Evolutionary conservation across 2,797 vertebrate genomes (phyloP).

Genomic region (Molothrus ater): DNA sequence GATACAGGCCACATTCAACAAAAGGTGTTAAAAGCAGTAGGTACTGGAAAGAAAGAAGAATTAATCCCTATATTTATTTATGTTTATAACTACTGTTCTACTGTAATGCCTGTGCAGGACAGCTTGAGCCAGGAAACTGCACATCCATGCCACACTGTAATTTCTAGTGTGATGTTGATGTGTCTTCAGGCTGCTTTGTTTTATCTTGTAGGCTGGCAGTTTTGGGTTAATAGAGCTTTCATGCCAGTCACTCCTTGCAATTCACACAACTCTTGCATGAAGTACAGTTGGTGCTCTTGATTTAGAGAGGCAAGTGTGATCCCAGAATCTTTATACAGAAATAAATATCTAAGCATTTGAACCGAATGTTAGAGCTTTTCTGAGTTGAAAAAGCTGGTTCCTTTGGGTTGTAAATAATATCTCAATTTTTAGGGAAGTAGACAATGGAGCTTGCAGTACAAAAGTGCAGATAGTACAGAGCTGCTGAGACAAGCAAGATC

Average conservation of each 20-base stretch:
- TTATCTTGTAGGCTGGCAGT: not conserved
- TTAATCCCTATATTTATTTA: not conserved
- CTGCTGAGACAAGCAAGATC: not conserved
- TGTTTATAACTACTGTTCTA: not conserved
- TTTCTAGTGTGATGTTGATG: not conserved
- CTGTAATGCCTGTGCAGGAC: not conserved
- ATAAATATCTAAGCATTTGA: not conserved
- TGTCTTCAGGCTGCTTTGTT: not conserved
- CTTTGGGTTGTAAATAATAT: not conserved
- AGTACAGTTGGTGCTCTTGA: not conserved
- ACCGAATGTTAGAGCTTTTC: not conserved
- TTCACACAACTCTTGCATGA: not conserved
- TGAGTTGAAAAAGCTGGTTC: not conserved
- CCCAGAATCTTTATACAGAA: not conserved
- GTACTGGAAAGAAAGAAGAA: not conserved
- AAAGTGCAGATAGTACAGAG: not conserved
- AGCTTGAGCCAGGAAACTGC: not conserved
- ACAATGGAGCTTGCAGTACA: not conserved
- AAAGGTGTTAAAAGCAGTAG: not conserved
- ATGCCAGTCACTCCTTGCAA: not conserved
- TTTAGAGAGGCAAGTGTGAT: not conserved
- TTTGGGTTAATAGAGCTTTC: not conserved
- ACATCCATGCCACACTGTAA: not conserved
- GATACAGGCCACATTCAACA: not conserved
- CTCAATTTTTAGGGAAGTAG: not conserved